Evolutionary conservation across 2,113 vertebrate genomes (phyloP).

Genomic region (Trichomycterus rosablanca): DNA sequence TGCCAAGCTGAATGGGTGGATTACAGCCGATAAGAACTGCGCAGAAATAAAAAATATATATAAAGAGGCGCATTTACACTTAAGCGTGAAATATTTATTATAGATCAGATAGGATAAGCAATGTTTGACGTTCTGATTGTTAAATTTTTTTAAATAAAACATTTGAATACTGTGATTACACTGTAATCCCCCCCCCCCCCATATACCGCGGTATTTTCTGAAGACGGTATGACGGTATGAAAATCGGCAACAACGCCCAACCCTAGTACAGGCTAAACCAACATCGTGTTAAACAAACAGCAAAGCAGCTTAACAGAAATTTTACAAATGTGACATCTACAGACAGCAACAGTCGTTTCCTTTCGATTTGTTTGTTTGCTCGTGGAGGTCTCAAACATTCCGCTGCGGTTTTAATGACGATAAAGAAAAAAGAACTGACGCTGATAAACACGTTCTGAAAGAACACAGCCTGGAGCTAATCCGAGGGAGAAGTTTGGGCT

Average conservation of each 20-base stretch:
- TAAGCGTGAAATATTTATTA: no score
- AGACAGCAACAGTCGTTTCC: neutral
- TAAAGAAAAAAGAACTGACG: neutral
- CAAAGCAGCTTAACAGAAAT: constrained; percentile 15
- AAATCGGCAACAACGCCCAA: neutral
- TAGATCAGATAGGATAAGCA: no score
- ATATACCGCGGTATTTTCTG: no score
- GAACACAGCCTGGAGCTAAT: constrained; percentile 15
- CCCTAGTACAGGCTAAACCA: neutral
- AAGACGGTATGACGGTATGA: no score
- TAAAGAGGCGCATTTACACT: no score
- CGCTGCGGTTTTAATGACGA: neutral
- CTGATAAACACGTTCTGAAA: constrained; percentile 2
- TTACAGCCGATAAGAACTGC: no score
- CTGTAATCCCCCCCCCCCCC: no score
- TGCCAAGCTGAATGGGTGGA: no score
- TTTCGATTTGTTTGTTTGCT: constrained; percentile 4
- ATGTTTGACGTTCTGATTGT: no score
- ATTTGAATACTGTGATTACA: no score
- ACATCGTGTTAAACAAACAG: neutral
- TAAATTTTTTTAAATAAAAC: no score
- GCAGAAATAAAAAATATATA: no score
- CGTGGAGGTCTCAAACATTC: neutral
- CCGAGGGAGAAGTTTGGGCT: constrained; percentile 22
- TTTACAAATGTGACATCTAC: constrained; percentile 16